These are phyloP conservation scores for Melieria picta DNA, from an alignment of 2,888 invertebrate genomes.

Conservation along the genomic window DNA sequence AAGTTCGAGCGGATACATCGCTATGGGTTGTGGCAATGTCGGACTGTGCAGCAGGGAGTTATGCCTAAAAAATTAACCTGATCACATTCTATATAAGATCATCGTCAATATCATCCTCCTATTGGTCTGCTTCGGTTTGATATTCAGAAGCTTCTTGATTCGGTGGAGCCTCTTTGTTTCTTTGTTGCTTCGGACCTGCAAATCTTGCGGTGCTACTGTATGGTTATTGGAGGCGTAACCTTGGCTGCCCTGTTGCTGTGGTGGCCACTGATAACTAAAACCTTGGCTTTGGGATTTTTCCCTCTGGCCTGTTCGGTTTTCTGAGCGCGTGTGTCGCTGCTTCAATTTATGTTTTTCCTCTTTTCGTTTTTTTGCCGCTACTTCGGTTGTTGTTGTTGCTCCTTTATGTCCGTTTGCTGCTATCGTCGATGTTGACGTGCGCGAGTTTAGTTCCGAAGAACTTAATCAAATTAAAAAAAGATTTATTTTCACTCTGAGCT, in stretches of 20 bases:
- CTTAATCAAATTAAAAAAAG: too few relatives aligned
- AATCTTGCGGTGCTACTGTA: conserved; percentile 18
- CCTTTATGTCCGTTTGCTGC: too few relatives aligned
- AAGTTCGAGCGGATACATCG: background rate
- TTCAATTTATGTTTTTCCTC: too few relatives aligned
- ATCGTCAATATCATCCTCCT: conserved; percentile 5
- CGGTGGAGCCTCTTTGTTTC: conserved; percentile 12
- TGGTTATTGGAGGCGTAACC: background rate
- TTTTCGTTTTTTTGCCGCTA: too few relatives aligned
- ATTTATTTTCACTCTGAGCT: too few relatives aligned
- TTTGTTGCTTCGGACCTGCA: conserved; percentile 29
- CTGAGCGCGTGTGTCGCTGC: too few relatives aligned
- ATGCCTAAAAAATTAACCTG: conserved; percentile 26
- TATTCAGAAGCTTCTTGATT: background rate
- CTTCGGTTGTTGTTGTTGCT: too few relatives aligned
- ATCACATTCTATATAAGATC: conserved; percentile 12
- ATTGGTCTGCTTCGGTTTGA: background rate
- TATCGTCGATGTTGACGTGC: too few relatives aligned
- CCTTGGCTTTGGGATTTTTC: background rate
- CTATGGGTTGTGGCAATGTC: background rate
- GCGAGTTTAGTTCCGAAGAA: too few relatives aligned
- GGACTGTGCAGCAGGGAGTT: conserved; percentile 18
- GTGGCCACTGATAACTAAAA: background rate
- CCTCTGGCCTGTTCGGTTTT: too few relatives aligned
- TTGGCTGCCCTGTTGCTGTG: background rate